These are phyloP conservation scores for Cataglyphis livida DNA, from an alignment of 2,888 invertebrate genomes.

Conservation along the genomic window DNA sequence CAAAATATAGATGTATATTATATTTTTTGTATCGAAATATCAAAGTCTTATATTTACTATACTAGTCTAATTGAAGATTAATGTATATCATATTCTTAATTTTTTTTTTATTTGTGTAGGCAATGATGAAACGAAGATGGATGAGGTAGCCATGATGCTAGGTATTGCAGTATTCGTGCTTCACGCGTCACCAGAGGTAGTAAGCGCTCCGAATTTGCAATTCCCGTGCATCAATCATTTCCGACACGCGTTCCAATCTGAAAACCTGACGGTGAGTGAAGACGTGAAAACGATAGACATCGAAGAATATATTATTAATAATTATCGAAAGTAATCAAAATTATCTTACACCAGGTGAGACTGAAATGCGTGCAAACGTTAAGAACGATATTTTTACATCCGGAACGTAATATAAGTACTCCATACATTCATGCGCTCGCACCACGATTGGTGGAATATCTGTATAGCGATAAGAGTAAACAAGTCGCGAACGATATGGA, in stretches of 20 bases:
- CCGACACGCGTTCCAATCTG: constrained; percentile 92
- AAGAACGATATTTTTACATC: constrained; percentile 91
- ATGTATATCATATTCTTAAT: background rate
- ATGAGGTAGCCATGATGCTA: constrained; percentile 94
- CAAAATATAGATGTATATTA: background rate
- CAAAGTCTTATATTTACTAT: background rate
- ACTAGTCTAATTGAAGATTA: background rate
- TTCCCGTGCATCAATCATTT: constrained; percentile 97
- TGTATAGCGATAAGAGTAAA: constrained; percentile 89
- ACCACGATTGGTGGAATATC: constrained; percentile 91
- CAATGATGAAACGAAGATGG: constrained; percentile 91
- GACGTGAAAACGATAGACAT: background rate
- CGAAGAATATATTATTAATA: background rate
- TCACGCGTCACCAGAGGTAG: constrained; percentile 92
- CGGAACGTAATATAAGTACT: constrained; percentile 90
- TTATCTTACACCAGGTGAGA: constrained; percentile 87
- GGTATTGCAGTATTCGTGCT: constrained; percentile 96
- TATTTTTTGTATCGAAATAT: background rate
- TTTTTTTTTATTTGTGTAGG: constrained; percentile 82
- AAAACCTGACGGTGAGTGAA: constrained; percentile 87
- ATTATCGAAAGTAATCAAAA: constrained; percentile 6
- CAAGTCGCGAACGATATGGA: constrained; percentile 89
- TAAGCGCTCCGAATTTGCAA: constrained; percentile 93
- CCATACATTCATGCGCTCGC: constrained; percentile 94
- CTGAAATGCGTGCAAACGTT: constrained; percentile 93